Evolutionary conservation across 2,888 invertebrate genomes (phyloP), one percentile per base, ranked within the genome.

Genomic region (Lycaena phlaeas): DNA sequence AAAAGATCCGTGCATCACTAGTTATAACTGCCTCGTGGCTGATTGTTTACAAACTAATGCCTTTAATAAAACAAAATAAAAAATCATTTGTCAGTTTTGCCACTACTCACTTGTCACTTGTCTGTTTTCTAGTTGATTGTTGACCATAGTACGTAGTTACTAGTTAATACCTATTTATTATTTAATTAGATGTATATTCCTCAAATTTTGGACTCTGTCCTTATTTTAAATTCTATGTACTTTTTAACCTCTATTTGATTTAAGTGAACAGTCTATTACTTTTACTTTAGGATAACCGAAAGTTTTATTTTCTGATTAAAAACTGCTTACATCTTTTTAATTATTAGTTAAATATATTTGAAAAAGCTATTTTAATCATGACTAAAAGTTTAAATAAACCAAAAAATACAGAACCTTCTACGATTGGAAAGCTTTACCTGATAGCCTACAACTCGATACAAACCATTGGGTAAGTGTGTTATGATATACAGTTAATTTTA

Each of bases 391-490:
- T 43, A 25, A 69, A 58, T 43, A 76, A 67, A 50, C 40, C 45
- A 4, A 76, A 56, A 56, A 61, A 44, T 50, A 84, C 86, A 52
- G 87, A 85, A 64, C 82, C 82, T 38, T 79, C 88, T 22, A 53
- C 68, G 40, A 43, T 87, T 50, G 84, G 85, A 14, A 90, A 89
- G 70, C 56, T 84, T 0, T 94, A 93, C 67, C 84, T 94, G 38
- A 71, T 91, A 49, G 68, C 79, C 0, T 94, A 93, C 61, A 94
- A 94, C 74, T 73, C 87, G 12, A 62, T 87, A n/a, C 91, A 94
- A 76, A 89, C 90, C 43, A 54, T 88, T 36, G 94, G 92, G 92
- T 92, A 81, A 87, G 87, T 74, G 43, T 18, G 11, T 4, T 22
- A 34, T n/a, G 3, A 15, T 15, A 10, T 31, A 31, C 10, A 2